These are phyloP conservation scores for Patella pellucida DNA, from an alignment of 2,888 invertebrate species.

Conservation along the genomic window DNA sequence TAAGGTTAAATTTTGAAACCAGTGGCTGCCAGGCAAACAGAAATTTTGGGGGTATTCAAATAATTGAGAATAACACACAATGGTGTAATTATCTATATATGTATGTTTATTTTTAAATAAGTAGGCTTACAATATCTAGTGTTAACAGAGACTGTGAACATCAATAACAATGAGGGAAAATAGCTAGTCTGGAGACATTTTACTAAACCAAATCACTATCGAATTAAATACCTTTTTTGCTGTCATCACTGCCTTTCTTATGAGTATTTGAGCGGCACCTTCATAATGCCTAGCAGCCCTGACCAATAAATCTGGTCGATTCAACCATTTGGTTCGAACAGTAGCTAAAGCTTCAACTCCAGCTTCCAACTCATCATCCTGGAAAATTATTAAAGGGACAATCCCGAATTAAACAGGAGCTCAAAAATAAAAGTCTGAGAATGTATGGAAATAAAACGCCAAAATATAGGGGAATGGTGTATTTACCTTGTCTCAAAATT, in stretches of 20 bases:
- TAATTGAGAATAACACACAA: too few species aligned
- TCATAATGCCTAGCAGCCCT: constrained; percentile 75
- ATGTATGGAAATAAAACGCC: too few species aligned
- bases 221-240: constrained; percentile 60
- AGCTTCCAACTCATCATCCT: constrained; percentile 56
- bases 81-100: neutral
- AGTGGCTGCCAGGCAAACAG: too few species aligned
- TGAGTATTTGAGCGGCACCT: constrained; percentile 73
- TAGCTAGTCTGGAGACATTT: too few species aligned
- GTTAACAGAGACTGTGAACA: neutral
- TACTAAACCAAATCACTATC: too few species aligned
- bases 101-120: neutral
- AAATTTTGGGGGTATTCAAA: too few species aligned
- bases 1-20: too few species aligned
- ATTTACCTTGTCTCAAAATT: too few species aligned
- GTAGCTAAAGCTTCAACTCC: constrained; percentile 67
- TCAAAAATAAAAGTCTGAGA: too few species aligned
- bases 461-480: too few species aligned
- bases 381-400: neutral
- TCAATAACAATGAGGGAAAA: neutral
- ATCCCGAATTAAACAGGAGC: too few species aligned
- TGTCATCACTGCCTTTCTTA: constrained; percentile 71
- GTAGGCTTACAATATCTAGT: neutral
- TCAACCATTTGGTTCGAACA: constrained; percentile 70
- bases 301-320: constrained; percentile 70